phyloP scores from a whole-genome alignment of 2,888 invertebrate genomes.

The Nymphalis urticae region DNA sequence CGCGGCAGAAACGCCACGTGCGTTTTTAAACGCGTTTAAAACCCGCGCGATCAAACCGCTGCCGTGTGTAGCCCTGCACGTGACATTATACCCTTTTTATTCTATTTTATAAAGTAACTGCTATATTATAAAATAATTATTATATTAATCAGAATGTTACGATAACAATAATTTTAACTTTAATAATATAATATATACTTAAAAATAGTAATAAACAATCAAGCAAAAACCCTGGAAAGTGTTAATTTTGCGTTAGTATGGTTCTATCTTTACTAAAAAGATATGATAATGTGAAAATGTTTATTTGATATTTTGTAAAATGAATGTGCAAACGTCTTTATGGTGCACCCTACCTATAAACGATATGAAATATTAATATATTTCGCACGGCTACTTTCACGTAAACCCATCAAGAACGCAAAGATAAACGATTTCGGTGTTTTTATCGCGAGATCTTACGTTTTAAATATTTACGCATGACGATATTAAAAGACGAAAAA shows the following conservation, averaged over 20 bases:
- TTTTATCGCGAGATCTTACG: neutral
- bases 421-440: neutral
- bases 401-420: neutral
- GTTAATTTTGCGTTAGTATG: neutral
- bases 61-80: conserved; percentile 3
- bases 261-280: neutral
- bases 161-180: neutral
- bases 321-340: neutral
- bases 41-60: conserved; percentile 38
- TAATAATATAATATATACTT: neutral
- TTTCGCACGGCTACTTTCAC: neutral
- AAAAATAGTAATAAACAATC: neutral
- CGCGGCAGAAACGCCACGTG: conserved; percentile 34
- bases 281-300: no score
- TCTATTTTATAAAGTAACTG: neutral
- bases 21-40: conserved; percentile 30
- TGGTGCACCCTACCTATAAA: neutral
- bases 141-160: neutral
- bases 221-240: neutral
- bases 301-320: no score
- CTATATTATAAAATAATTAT: neutral
- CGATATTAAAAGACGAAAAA: neutral
- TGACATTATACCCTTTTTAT: conserved; percentile 2
- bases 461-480: conserved; percentile 4
- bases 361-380: neutral